Evolutionary conservation across 1,140 invertebrate genomes (phyloP).

Genomic region (Wiebesia pumilae): DNA sequence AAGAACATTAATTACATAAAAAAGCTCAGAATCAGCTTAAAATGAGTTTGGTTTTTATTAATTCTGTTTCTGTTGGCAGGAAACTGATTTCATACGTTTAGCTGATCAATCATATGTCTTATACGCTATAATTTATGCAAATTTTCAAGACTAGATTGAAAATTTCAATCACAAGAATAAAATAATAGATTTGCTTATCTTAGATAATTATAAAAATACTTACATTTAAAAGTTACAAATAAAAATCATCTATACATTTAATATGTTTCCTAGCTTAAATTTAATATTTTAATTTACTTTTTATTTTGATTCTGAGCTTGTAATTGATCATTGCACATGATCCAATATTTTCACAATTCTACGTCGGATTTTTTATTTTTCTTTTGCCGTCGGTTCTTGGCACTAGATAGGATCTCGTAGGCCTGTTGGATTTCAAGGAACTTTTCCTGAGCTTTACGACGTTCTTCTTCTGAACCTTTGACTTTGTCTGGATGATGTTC

Average conservation of each 20-base stretch:
- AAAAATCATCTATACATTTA: neutral
- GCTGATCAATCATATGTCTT: neutral
- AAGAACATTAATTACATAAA: neutral
- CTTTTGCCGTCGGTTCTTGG: slow-evolving; percentile 83
- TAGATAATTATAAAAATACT: neutral
- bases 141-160: slow-evolving; percentile 2
- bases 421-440: slow-evolving; percentile 96
- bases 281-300: neutral
- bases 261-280: neutral
- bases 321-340: neutral
- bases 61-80: neutral
- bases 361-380: slow-evolving; percentile 80
- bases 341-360: slow-evolving; percentile 42
- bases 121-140: neutral
- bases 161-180: neutral
- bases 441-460: slow-evolving; percentile 83
- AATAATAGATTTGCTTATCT: neutral
- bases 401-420: slow-evolving; percentile 91
- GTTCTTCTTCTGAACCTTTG: slow-evolving; percentile 80
- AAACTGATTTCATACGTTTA: neutral
- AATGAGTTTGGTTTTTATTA: neutral
- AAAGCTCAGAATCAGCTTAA: neutral
- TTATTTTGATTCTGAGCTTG: neutral
- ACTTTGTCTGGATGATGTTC: slow-evolving; percentile 95
- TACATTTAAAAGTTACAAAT: neutral